Evolutionary conservation across 2,797 vertebrate genomes (phyloP), one percentile per base, ranked within the genome.

Genomic region (Peromyscus attwateri): DNA sequence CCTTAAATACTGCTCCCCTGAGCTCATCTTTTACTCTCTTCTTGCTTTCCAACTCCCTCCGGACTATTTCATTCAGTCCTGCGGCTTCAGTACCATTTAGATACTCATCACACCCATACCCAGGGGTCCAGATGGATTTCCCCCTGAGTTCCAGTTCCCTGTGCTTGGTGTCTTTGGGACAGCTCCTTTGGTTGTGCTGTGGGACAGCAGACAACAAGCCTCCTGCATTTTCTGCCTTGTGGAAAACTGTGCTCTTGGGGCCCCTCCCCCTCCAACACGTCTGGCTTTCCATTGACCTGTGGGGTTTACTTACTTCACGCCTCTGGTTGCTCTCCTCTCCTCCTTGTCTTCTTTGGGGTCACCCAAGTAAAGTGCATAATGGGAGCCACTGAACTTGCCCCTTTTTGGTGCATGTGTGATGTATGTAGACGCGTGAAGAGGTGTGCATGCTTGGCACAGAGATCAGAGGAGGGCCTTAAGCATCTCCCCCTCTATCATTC

Each of bases 241-340:
- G 87, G 92, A 71, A 11, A 43, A 71, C 25, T 40, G 4, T 14
- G 10, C 27, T 70, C 40, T 73, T 93, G 37, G 0, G 85, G 43
- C 2, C 0, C 31, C 0, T 16, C 3, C 37, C 3, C 17, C 66
- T n/a, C 11, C 9, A 80, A 23, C 8, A 34, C 6, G 34, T 60
- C 31, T 64, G 17, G 6, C 29, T 60, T 46, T 57, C 71, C 43
- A 1, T n/a, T 40, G 8, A 7, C 68, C 55, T 7, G 0, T 21
- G 23, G 62, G 13, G n/a, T 73, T 89, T 66, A 64, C 9, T 60
- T 49, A 49, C 27, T 60, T 71, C 49, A 55, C 0, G 29, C 4
- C 14, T 8, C 17, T 40, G 62, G 34, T 68, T 13, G 81, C 76
- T 76, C 75, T 64, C 0, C 57, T 46, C 34, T 81, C 14, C 80